A percentile compares a stretch with the other conserved stretches of the same genome.
phyloP scores from a whole-genome alignment of 2,888 invertebrate genomes.

The Drosophila recens region DNA sequence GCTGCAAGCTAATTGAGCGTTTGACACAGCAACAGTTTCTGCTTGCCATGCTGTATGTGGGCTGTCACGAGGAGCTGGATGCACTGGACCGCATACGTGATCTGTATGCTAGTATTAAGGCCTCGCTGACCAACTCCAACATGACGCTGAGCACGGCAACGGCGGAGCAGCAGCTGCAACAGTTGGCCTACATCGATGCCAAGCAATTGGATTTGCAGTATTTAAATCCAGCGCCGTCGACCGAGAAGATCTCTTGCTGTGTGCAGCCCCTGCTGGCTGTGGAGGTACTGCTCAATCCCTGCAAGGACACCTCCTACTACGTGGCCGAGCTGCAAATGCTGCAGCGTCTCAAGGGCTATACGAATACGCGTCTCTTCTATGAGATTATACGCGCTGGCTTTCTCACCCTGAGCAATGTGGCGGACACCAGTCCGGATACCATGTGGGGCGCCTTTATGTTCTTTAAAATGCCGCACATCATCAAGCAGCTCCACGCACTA shows the following conservation, averaged over 20 bases:
- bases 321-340: conserved; percentile 94
- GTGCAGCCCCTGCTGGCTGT: conserved; percentile 93
- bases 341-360: conserved; percentile 93
- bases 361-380: conserved; percentile 92
- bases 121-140: conserved; percentile 80
- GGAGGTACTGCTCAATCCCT: conserved; percentile 93
- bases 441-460: conserved; percentile 98
- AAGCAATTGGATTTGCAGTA: conserved; percentile 81
- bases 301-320: conserved; percentile 92
- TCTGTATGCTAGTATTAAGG: conserved; percentile 87
- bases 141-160: conserved; percentile 72
- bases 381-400: conserved; percentile 96
- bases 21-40: conserved; percentile 91
- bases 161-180: conserved; percentile 81
- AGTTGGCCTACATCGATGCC: conserved; percentile 83
- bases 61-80: conserved; percentile 92
- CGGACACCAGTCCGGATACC: conserved; percentile 93
- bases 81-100: conserved; percentile 88
- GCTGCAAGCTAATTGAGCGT: conserved; percentile 89
- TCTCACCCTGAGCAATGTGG: conserved; percentile 94
- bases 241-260: conserved; percentile 90
- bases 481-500: conserved; percentile 89
- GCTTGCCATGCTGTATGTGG: conserved; percentile 93
- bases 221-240: conserved; percentile 87
- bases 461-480: conserved; percentile 93